These are phyloP conservation scores for Nycteola revayana DNA, from an alignment of 2,888 invertebrate genomes.

Conservation along the genomic window DNA sequence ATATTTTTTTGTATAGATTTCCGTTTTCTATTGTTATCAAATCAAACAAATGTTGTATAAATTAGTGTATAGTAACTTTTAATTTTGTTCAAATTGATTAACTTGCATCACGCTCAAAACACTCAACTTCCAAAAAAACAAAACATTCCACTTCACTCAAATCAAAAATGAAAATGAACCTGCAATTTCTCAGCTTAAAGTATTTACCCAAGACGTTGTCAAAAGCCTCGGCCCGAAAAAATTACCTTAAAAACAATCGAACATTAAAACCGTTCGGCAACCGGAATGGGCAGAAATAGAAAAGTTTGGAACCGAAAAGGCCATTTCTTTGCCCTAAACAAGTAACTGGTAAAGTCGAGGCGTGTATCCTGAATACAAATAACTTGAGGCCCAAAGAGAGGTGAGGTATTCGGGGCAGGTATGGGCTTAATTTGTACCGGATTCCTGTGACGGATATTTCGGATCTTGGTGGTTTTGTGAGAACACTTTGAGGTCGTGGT, in stretches of 20 bases:
- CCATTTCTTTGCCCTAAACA: conserved; percentile 19
- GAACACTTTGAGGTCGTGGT: neutral
- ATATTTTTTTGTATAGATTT: too few relatives aligned
- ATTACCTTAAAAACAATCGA: conserved; percentile 2
- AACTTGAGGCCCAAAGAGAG: neutral
- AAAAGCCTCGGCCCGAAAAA: conserved; percentile 1
- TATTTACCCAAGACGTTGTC: too few relatives aligned
- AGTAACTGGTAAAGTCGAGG: conserved; percentile 29
- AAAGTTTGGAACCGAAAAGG: conserved; percentile 18
- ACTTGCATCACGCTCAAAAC: too few relatives aligned
- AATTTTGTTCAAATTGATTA: too few relatives aligned
- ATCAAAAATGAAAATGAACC: too few relatives aligned
- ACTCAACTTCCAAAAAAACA: too few relatives aligned
- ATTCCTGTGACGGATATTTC: conserved; percentile 11
- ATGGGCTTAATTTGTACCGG: conserved; percentile 21
- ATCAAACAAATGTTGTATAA: too few relatives aligned
- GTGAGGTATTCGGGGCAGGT: conserved; percentile 11
- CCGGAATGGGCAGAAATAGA: conserved; percentile 19
- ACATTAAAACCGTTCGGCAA: conserved; percentile 4
- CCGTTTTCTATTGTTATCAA: too few relatives aligned
- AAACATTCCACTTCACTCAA: too few relatives aligned
- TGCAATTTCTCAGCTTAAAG: too few relatives aligned
- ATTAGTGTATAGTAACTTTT: too few relatives aligned
- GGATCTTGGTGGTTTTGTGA: conserved; percentile 1
- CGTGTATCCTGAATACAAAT: conserved; percentile 18